Conservation (phyloP, 2,797 vertebrate species). For the Kryptolebias ocellatus region DNA sequence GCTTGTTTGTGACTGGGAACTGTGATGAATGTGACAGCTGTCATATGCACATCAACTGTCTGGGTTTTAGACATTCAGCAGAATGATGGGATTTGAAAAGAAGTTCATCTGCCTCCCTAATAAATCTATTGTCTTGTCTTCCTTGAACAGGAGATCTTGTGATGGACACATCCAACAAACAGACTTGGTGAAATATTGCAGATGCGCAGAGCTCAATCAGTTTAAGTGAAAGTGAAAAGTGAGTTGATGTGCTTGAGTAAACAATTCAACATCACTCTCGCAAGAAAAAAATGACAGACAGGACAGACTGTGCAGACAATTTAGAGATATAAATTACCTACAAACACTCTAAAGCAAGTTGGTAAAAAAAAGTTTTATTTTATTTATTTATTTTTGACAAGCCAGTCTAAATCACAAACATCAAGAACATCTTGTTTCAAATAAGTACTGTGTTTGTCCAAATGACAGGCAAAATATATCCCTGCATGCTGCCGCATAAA, state of each 20-base stretch:
- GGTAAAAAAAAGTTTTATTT: constrained; percentile 33
- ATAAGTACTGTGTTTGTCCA: constrained; percentile 65
- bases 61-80: constrained; percentile 67
- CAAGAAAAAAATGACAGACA: constrained; percentile 70
- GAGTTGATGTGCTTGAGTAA: constrained; percentile 80
- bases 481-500: constrained; percentile 60
- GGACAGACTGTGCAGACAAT: constrained; percentile 69
- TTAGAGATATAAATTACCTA: constrained; percentile 74
- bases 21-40: constrained; percentile 78
- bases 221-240: constrained; percentile 81
- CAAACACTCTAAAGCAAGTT: constrained; percentile 67
- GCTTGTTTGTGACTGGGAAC: constrained; percentile 72
- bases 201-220: constrained; percentile 72
- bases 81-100: constrained; percentile 79
- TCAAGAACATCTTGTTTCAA: constrained; percentile 61
- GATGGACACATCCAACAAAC: constrained; percentile 78
- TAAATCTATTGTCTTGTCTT: constrained; percentile 80
- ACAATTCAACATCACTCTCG: constrained; percentile 74
- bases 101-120: constrained; percentile 80
- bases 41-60: constrained; percentile 78
- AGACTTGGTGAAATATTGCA: constrained; percentile 65
- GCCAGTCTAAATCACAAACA: constrained; percentile 49
- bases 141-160: constrained; percentile 66
- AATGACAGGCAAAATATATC: constrained; percentile 70
- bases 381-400: constrained; percentile 48